phyloP scores from a whole-genome alignment of 2,888 invertebrate genomes.

The Agelastica alni region DNA sequence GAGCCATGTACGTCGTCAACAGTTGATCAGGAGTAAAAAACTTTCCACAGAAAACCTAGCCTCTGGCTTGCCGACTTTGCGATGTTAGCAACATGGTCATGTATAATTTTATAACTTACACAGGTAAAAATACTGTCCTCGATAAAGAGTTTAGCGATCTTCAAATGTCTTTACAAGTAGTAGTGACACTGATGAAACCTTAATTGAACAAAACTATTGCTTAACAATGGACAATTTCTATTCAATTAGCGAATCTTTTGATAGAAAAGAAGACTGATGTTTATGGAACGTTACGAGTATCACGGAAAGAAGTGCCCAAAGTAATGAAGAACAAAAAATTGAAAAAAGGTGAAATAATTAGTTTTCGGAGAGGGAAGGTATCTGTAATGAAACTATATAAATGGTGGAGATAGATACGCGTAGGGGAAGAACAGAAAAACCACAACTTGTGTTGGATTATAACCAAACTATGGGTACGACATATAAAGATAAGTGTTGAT shows the following conservation, averaged over 20 bases:
- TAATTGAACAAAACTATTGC: neutral
- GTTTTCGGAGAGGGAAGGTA: neutral
- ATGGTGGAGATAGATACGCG: neutral
- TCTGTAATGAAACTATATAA: neutral
- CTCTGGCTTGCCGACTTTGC: too few species aligned
- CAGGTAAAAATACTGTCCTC: neutral
- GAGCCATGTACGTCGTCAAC: too few species aligned
- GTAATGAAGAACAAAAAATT: neutral
- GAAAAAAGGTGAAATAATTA: too few species aligned
- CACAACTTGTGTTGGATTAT: neutral
- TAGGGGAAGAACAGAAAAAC: neutral
- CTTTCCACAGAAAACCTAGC: too few species aligned
- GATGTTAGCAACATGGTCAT: too few species aligned
- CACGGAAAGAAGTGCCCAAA: conserved; percentile 8
- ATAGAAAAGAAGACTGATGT: conserved; percentile 11
- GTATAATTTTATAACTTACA: neutral
- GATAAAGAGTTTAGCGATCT: neutral
- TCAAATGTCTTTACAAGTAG: conserved; percentile 1
- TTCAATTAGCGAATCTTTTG: conserved; percentile 10
- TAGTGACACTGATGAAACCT: neutral
- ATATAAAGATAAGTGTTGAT: too few species aligned
- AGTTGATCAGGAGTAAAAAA: too few species aligned
- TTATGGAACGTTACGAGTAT: conserved; percentile 6
- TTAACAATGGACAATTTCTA: conserved; percentile 17
- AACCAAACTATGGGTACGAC: neutral